These are phyloP conservation scores for Microcebus tavaratra DNA, from an alignment of 2,113 vertebrate species.

Conservation along the genomic window DNA sequence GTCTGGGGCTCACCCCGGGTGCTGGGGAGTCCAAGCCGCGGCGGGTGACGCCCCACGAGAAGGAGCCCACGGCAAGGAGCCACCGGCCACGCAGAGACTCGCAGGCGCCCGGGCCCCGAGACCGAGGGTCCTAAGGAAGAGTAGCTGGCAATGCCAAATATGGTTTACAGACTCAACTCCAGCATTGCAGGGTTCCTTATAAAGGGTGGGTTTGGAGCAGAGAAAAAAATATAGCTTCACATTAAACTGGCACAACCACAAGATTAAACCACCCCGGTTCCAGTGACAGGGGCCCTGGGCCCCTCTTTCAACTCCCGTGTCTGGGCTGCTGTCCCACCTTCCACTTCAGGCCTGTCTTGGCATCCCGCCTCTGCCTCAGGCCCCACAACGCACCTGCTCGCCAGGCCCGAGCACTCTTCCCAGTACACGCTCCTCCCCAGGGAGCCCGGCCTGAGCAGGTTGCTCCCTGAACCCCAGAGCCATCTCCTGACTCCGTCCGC, in stretches of 20 bases:
- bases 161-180: not conserved
- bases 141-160: not conserved
- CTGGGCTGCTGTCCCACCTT: not conserved
- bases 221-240: not conserved
- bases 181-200: not conserved
- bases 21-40: not conserved
- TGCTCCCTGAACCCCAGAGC: too few species aligned
- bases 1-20: accelerated
- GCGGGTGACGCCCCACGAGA: too few species aligned
- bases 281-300: too few species aligned
- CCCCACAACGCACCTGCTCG: not conserved
- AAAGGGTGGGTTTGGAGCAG: not conserved
- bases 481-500: too few species aligned
- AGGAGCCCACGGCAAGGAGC: not conserved
- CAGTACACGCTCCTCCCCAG: too few species aligned
- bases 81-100: not conserved
- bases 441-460: too few species aligned
- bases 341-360: not conserved
- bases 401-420: too few species aligned
- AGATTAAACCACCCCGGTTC: not conserved
- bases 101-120: not conserved
- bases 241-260: not conserved
- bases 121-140: not conserved
- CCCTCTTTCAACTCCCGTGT: not conserved
- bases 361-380: not conserved